Percentiles rank a stretch among this genome's conserved stretches.
Evolutionary conservation across 2,797 vertebrate genomes (phyloP).

Genomic region (Gambelia wislizenii): DNA sequence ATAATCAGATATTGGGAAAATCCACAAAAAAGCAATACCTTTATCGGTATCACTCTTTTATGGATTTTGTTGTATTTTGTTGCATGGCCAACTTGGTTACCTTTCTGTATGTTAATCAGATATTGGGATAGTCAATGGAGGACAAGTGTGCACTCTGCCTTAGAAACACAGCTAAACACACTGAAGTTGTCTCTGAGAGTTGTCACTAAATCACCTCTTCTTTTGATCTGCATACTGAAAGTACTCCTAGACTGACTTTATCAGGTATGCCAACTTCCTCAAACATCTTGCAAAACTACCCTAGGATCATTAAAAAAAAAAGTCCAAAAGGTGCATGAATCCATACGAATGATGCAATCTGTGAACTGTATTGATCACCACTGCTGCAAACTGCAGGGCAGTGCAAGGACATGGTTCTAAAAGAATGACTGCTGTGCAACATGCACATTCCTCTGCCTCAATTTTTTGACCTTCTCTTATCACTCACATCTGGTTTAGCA

Average conservation of each 20-base stretch:
- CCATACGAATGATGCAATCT: not conserved
- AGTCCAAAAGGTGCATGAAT: not conserved
- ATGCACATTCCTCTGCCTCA: not conserved
- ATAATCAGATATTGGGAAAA: not conserved
- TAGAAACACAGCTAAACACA: not conserved
- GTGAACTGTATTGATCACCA: not conserved
- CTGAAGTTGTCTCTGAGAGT: not conserved
- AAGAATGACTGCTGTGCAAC: not conserved
- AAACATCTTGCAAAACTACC: not conserved
- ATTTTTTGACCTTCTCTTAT: not conserved
- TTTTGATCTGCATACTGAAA: not conserved
- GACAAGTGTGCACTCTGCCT: not conserved
- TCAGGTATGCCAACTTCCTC: not conserved
- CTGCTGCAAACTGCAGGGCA: not conserved
- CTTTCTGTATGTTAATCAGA: not conserved
- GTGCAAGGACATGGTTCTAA: not conserved
- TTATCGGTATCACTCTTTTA: too few relatives aligned
- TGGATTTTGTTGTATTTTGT: too few relatives aligned
- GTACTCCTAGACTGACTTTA: not conserved
- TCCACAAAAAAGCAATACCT: too few relatives aligned
- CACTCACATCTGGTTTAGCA: not conserved
- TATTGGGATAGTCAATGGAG: not conserved
- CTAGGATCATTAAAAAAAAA: not conserved
- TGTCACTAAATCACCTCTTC: not conserved
- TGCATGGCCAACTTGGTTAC: too few relatives aligned